Base-by-base conservation (phyloP, 1,140 invertebrate species). In the Cylas formicarius region DNA sequence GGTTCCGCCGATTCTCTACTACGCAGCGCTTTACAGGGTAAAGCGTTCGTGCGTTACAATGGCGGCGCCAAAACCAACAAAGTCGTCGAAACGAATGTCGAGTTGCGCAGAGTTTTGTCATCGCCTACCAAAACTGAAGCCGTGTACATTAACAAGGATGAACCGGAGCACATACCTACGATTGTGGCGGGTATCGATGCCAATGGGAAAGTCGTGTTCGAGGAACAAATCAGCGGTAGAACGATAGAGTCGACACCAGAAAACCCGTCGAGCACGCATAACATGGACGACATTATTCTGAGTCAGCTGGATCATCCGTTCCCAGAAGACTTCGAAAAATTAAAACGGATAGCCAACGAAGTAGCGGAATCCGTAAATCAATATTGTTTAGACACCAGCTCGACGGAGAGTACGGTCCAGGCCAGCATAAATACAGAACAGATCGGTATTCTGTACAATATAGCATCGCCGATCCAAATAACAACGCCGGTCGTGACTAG, bases 1-100 rank as follows among this genome's bases (percentile, higher is more conserved):
- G 75, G 76, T 19, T 70, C 74, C 0, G 72, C 77, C 7, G 83
- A 88, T 53, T 87, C 84, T 17, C 64, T 90, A 35, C 63, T 90
- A 44, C 68, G 86, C 49, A 87, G 80, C 61, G 86, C 86, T 7
- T 71, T 90, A 16, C 85, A 88, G 61, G 86, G 86, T 1, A 78
- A 72, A 71, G 71, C 62, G 37, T 76, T 69, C 52, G 66, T 74
- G 44, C 69, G 68, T 61, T 81, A 78, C 67, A 77, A 66, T 65
- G 64, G 60, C 23, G 50, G 53, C 7, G 34, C 55, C 6, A 62
- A 55, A 50, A 42, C 33, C 24, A 52, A 48, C 21, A 68, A 67
- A 19, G 50, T 65, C n/a, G 53, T 63, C n/a, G 72, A 71, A 32
- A 60, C 50, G 20, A 71, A 72, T 21, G 62, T 63, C 2, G 69